Evolutionary conservation across 1,140 invertebrate species (phyloP).

Genomic region (Hycleus phaleratus): DNA sequence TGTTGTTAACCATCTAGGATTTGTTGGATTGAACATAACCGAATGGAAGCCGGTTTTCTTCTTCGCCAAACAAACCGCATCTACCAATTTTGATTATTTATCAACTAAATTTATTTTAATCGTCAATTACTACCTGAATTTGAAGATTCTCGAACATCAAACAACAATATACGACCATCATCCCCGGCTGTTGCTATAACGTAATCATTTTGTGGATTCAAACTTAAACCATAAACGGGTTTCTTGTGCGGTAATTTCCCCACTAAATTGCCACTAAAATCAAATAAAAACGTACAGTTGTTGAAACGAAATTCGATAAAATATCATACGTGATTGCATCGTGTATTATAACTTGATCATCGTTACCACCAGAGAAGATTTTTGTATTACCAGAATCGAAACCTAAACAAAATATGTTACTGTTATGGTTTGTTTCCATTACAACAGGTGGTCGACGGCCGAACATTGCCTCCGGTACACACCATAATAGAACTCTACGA

Average conservation of each 20-base stretch:
- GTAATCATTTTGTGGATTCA: constrained; percentile 75
- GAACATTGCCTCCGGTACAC: constrained; percentile 67
- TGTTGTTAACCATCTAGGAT: constrained; percentile 72
- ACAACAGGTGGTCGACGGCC: constrained; percentile 52
- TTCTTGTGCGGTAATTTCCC: constrained; percentile 78
- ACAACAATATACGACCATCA: constrained; percentile 78
- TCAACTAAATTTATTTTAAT: neutral
- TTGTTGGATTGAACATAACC: constrained; percentile 82
- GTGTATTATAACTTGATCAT: constrained; percentile 87
- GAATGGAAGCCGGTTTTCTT: constrained; percentile 75
- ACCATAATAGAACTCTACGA: constrained; percentile 81
- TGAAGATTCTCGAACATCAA: constrained; percentile 67
- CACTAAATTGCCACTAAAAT: constrained; percentile 57
- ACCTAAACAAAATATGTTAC: constrained; percentile 89
- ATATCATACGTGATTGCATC: constrained; percentile 65
- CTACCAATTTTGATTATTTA: constrained; percentile 31
- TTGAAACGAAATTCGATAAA: neutral
- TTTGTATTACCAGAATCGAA: constrained; percentile 72
- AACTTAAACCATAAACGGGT: constrained; percentile 80
- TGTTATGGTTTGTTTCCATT: constrained; percentile 79
- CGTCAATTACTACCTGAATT: neutral
- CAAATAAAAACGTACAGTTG: constrained; percentile 6
- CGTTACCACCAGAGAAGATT: constrained; percentile 90
- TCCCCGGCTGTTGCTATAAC: constrained; percentile 85
- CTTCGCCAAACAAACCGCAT: constrained; percentile 58